Evolutionary conservation across 2,888 invertebrate species (phyloP).

Genomic region (Lamproptera curius): DNA sequence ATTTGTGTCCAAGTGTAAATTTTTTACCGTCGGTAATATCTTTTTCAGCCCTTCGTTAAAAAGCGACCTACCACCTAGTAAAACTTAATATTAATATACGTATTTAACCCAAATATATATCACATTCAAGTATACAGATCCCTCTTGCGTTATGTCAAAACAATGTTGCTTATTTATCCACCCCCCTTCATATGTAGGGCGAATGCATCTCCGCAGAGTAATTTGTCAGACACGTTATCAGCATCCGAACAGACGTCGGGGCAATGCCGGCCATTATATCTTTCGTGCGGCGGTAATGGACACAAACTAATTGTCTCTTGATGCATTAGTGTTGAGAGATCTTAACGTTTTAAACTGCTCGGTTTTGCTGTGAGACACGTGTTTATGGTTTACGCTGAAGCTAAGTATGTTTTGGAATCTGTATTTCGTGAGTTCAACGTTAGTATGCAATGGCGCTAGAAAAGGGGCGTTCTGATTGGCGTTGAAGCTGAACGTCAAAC

Average conservation of each 20-base stretch:
- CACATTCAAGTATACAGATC: not conserved
- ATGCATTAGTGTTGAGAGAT: conserved; percentile 37
- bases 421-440: no score
- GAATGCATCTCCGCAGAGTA: conserved; percentile 32
- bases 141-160: not conserved
- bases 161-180: conserved; percentile 4
- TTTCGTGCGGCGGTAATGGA: conserved; percentile 36
- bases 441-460: no score
- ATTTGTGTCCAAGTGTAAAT: no score
- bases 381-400: no score
- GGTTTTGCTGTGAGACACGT: no score
- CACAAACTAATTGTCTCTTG: conserved; percentile 45
- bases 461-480: no score
- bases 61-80: no score
- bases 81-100: not conserved
- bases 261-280: conserved; percentile 47
- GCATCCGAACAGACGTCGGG: conserved; percentile 41
- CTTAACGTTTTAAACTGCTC: conserved; percentile 5
- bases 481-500: no score
- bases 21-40: no score
- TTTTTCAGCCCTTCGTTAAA: no score
- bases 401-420: no score
- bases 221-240: conserved; percentile 55
- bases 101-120: not conserved
- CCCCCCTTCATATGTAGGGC: conserved; percentile 16